These are phyloP conservation scores for Listronotus oregonensis DNA, from an alignment of 1,140 invertebrate genomes.

Conservation along the genomic window DNA sequence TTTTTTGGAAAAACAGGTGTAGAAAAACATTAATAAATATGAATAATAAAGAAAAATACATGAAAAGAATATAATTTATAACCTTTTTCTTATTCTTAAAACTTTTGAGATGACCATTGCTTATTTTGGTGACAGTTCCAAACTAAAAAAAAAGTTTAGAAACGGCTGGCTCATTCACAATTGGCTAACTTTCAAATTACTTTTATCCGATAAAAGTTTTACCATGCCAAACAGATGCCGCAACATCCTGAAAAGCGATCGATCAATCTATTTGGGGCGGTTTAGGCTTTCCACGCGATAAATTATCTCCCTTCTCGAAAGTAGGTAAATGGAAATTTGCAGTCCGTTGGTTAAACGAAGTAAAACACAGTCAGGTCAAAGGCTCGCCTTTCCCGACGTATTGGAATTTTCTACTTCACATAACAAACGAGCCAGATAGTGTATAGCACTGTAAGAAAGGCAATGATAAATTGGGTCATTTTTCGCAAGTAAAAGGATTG, in stretches of 20 bases:
- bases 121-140: no score
- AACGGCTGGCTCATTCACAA: constrained; percentile 1
- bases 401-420: constrained; percentile 15
- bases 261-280: constrained; percentile 23
- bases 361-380: constrained; percentile 19
- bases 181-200: constrained; percentile 16
- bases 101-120: no score
- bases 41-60: no score
- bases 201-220: constrained; percentile 18
- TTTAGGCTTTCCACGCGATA: constrained; percentile 23
- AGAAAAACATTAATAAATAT: no score
- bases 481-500: background rate
- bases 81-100: no score
- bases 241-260: constrained; percentile 17
- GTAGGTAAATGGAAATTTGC: constrained; percentile 25
- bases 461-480: constrained; percentile 8
- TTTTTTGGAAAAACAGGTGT: no score
- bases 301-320: constrained; percentile 14
- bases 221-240: constrained; percentile 20
- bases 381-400: constrained; percentile 11
- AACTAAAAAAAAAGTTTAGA: background rate
- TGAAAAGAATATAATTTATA: no score
- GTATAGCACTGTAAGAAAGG: background rate
- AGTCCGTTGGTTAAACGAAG: constrained; percentile 22
- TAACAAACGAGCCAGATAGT: constrained; percentile 9